Evolutionary conservation across 2,113 vertebrate genomes (phyloP), one percentile per base, ranked within the genome.

Genomic region (Colossoma macropomum): DNA sequence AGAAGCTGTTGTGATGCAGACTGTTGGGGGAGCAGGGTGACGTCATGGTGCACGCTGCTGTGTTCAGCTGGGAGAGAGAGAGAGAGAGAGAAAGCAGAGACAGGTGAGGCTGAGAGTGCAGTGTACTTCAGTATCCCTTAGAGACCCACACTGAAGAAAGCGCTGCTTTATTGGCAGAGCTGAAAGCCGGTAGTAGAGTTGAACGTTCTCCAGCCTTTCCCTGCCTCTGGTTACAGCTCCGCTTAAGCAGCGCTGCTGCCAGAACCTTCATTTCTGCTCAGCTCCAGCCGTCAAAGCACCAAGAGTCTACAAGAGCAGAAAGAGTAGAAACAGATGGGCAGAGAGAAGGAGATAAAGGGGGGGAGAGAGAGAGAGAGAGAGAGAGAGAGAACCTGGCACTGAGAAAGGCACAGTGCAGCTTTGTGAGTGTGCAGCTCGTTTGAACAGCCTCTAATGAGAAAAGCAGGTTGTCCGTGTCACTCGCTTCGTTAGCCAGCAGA

Each of bases 1-100:
- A 56, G 69, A 76, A 10, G 71, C 41, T 34, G 66, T 48, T n/a
- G 60, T 41, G 84, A 81, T 75, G 75, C 62, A 81, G 84, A 92
- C 88, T 83, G 75, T 65, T 45, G 30, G 8, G 70, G 85, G 86
- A 11, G 83, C 68, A 12, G 48, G 85, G 90, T 84, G 79, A 88
- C 78, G 80, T 87, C 70, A 75, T 15, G 19, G 71, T 13, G 8
- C 71, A 15, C 17, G 50, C 60, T 77, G 15, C 52, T 19, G 52
- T 54, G 52, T 19, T 54, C 52, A 13, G 23, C 66, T 41, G 7
- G 9, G 16, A 66, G 81, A 85, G 60, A 68, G 30, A n/a, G 56
- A 30, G 32, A 71, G 25, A 66, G 28, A 52, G 41, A 60, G 28
- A 70, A 28, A 80, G 32, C 56, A 63, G 79, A 74, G 41, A 73